Evolutionary conservation across 1,140 invertebrate genomes (phyloP), one percentile per base, ranked within the genome.

Genomic region (Cyphomyrmex costatus): DNA sequence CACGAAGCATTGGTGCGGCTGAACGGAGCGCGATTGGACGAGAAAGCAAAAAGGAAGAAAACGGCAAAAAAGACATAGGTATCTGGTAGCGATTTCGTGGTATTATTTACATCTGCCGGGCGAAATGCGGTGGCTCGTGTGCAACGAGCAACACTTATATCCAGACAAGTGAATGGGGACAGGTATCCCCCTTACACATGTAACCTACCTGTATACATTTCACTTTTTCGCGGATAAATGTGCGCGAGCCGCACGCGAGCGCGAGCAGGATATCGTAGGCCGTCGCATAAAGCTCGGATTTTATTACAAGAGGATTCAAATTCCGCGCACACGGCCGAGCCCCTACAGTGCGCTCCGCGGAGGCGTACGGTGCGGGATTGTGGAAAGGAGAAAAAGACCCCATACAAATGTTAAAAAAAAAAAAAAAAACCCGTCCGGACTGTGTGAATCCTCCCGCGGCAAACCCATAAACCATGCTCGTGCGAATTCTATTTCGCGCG

Each of bases 281-380:
- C 93, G 93, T 95, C 94, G 93, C 94, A 94, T 95, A 95, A 95
- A 95, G 92, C 92, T 89, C 85, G 91, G 91, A 93, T 94, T 95
- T 95, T 95, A 95, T 95, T 95, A 92, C 94, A 90, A 91, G 92
- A 91, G 93, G 94, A 95, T 95, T 95, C 93, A 94, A 95, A 95
- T 95, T 95, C 95, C 93, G 91, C 90, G 90, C 91, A 90, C 91
- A 90, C 88, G n/a, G 87, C 74, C 77, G 86, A 84, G 86, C 86
- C 88, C 90, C 89, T 76, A 89, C 65, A 61, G 83, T 66, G 80
- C 16, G 77, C 63, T 53, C 24, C 27, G 53, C 56, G 70, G 78
- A 77, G 71, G 42, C 56, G 76, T 53, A 56, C 53, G 56, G 51
- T 49, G 27, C 53, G 60, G 49, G 61, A 49, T 49, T 68, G 86